A percentile compares a stretch with the other conserved stretches of the same genome.
These are phyloP conservation scores for Eupithecia subfuscata DNA, from an alignment of 2,888 invertebrate genomes.

Conservation along the genomic window DNA sequence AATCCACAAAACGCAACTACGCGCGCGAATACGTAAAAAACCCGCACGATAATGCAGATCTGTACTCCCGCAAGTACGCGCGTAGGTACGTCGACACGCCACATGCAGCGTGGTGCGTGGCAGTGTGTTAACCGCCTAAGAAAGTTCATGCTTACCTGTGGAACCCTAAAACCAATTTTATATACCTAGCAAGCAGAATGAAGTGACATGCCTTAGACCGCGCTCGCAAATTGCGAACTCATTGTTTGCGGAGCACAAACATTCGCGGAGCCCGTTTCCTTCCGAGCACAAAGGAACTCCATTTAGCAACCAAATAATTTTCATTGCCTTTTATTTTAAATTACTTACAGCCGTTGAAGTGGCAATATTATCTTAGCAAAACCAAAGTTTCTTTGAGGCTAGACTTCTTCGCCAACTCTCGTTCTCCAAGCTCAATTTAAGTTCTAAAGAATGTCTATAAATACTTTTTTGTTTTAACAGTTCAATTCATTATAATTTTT, in stretches of 20 bases:
- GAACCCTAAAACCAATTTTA: background rate
- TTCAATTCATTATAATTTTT: background rate
- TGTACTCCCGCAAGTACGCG: too few species aligned
- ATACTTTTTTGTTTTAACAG: background rate
- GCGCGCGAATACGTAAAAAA: too few species aligned
- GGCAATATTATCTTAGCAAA: constrained; percentile 1
- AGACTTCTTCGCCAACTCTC: background rate
- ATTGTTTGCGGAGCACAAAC: constrained; percentile 80
- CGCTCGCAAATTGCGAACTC: constrained; percentile 78
- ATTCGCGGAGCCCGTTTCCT: constrained; percentile 72
- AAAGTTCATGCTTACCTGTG: background rate
- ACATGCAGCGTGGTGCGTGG: too few species aligned
- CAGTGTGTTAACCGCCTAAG: too few species aligned
- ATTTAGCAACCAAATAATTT: constrained; percentile 74
- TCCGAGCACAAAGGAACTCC: constrained; percentile 74
- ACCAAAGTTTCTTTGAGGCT: background rate
- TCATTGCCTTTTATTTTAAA: constrained; percentile 68
- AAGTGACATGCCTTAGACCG: constrained; percentile 13
- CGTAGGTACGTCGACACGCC: too few species aligned
- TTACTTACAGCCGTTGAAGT: constrained; percentile 45
- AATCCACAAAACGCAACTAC: too few species aligned
- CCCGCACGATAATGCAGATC: too few species aligned
- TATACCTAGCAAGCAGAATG: constrained; percentile 3
- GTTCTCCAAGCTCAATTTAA: background rate
- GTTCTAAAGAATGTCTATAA: background rate